Percentiles rank a stretch among this genome's conserved stretches.
Evolutionary conservation across 2,797 vertebrate species (phyloP).

Genomic region (Enteromius argenteus): DNA sequence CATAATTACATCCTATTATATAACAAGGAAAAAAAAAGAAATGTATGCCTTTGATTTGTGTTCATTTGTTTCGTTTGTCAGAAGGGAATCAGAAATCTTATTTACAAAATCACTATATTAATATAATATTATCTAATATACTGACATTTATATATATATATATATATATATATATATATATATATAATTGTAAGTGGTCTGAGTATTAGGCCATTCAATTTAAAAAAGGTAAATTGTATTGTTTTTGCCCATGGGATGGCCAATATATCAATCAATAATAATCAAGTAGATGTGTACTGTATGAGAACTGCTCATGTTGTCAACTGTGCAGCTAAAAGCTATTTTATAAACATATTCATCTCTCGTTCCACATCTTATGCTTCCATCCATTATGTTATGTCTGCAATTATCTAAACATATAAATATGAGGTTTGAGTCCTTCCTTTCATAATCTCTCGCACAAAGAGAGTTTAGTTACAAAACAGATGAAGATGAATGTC

Average conservation of each 20-base stretch:
- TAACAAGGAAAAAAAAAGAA: background rate
- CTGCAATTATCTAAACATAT: slow-evolving; percentile 50
- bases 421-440: slow-evolving; percentile 42
- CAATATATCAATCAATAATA: slow-evolving; percentile 2
- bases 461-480: slow-evolving; percentile 52
- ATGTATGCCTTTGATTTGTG: background rate
- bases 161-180: too few species aligned
- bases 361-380: slow-evolving; percentile 34
- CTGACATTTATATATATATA: too few species aligned
- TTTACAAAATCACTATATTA: background rate
- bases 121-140: too few species aligned
- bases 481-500: slow-evolving; percentile 46
- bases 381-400: slow-evolving; percentile 49
- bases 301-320: background rate
- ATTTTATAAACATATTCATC: slow-evolving; percentile 34
- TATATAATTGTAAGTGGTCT: too few species aligned
- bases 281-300: slow-evolving; percentile 15
- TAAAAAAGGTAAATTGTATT: background rate
- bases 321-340: slow-evolving; percentile 4
- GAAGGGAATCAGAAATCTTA: background rate
- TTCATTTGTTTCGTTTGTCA: background rate
- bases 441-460: slow-evolving; percentile 41
- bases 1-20: background rate
- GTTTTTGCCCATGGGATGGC: background rate
- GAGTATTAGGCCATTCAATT: too few species aligned